Evolutionary conservation across 2,797 vertebrate species (phyloP).

Genomic region (Pantherophis alleghaniensis): DNA sequence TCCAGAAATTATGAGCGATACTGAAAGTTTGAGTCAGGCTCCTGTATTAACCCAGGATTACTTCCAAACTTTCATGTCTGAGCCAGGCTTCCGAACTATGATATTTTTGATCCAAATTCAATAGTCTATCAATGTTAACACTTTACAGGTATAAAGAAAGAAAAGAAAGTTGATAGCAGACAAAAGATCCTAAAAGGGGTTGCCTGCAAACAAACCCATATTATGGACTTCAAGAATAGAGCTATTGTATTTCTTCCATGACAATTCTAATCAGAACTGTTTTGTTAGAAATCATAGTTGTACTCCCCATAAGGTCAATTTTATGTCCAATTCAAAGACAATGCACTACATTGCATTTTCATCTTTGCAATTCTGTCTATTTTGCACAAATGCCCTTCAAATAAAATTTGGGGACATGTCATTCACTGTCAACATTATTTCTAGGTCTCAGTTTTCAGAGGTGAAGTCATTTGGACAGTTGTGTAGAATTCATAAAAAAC

Average conservation of each 20-base stretch:
- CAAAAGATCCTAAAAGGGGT: not conserved
- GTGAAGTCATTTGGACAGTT: slow-evolving; percentile 54
- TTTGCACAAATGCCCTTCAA: slow-evolving; percentile 54
- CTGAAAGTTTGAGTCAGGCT: not conserved
- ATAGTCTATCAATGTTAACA: not conserved
- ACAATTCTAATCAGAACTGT: not conserved
- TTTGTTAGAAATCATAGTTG: slow-evolving; percentile 36
- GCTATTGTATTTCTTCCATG: not conserved
- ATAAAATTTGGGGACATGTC: slow-evolving; percentile 53
- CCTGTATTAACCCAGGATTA: too few relatives aligned
- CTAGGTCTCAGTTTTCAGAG: slow-evolving; percentile 48
- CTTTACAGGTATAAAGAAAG: not conserved
- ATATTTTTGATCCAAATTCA: not conserved
- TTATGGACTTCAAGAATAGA: not conserved
- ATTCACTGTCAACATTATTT: slow-evolving; percentile 64
- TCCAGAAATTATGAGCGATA: not conserved
- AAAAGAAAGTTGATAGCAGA: not conserved
- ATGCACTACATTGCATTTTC: slow-evolving; percentile 50
- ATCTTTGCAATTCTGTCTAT: slow-evolving; percentile 48
- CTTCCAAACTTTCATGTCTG: not conserved
- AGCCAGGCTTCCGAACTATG: not conserved
- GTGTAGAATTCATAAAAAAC: slow-evolving; percentile 40
- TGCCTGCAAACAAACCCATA: not conserved
- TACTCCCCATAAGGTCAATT: slow-evolving; percentile 20
- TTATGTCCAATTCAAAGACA: slow-evolving; percentile 41